Evolutionary conservation across 1,140 invertebrate genomes (phyloP).

Genomic region (Leptinotarsa undecemlineata): DNA sequence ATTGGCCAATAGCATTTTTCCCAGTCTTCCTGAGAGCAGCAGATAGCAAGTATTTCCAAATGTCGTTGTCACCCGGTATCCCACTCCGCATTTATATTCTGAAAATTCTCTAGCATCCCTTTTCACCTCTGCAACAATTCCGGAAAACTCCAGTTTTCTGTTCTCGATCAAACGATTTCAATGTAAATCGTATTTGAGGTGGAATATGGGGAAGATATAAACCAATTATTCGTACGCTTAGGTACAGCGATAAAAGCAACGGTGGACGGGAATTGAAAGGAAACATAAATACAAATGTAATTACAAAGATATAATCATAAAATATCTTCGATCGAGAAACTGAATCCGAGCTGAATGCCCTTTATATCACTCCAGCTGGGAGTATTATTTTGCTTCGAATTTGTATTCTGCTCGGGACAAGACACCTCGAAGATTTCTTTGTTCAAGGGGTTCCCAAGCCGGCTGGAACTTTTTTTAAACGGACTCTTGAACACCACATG

Average conservation of each 20-base stretch:
- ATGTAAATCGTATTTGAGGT: conserved; percentile 22
- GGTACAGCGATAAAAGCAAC: neutral
- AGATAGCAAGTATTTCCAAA: too few species aligned
- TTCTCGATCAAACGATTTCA: conserved; percentile 18
- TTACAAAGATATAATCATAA: conserved; percentile 48
- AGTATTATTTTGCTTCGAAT: conserved; percentile 29
- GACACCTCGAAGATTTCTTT: neutral
- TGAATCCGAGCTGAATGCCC: conserved; percentile 13
- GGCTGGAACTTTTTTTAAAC: neutral
- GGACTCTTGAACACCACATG: neutral
- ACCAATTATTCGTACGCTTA: conserved; percentile 24
- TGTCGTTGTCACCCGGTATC: too few species aligned
- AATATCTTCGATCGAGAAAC: conserved; percentile 42
- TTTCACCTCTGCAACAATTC: neutral
- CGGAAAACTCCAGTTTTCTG: conserved; percentile 15
- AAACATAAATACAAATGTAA: conserved; percentile 49
- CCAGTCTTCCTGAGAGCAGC: too few species aligned
- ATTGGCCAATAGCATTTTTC: too few species aligned
- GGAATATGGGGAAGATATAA: conserved; percentile 24
- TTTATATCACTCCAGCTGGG: conserved; percentile 15
- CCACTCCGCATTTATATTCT: neutral
- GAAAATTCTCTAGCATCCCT: neutral
- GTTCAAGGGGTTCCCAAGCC: neutral
- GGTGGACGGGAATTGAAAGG: conserved; percentile 18
- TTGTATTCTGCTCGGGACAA: neutral